Conservation (phyloP, 2,888 invertebrate species). For the Acrobeloides nanus region DNA sequence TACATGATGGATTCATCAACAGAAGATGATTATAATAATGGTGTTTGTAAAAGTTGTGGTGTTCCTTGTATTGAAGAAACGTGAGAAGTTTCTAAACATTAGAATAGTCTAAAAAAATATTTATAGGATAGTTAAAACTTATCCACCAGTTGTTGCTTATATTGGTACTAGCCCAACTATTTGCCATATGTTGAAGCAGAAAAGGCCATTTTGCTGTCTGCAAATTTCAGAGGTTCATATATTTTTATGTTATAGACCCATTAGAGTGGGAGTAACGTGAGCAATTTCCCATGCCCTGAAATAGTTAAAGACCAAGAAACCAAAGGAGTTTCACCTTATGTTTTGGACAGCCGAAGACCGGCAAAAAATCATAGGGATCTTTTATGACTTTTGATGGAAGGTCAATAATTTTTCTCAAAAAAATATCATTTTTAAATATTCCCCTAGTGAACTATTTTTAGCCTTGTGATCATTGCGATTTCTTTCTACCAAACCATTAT, state of each 20-base stretch:
- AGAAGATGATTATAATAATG: slow-evolving; percentile 11
- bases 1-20: background rate
- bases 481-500: slow-evolving; percentile 80
- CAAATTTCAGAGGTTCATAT: slow-evolving; percentile 64
- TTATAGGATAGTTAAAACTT: slow-evolving; percentile 82
- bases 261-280: no score
- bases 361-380: no score
- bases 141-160: slow-evolving; percentile 92
- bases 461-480: slow-evolving; percentile 87
- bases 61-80: slow-evolving; percentile 11
- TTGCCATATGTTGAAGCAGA: slow-evolving; percentile 88
- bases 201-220: slow-evolving; percentile 88
- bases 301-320: no score
- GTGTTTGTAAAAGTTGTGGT: no score
- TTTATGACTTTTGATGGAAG: no score
- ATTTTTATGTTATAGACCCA: no score
- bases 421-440: no score
- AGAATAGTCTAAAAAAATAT: background rate
- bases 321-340: no score
- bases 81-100: slow-evolving; percentile 2
- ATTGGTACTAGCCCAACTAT: slow-evolving; percentile 96
- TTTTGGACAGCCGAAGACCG: no score
- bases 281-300: no score
- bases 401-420: no score
- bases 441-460: slow-evolving; percentile 55